Conservation (phyloP, 35 echinoderm and acorn worm genomes). For the Anneissia japonica region DNA sequence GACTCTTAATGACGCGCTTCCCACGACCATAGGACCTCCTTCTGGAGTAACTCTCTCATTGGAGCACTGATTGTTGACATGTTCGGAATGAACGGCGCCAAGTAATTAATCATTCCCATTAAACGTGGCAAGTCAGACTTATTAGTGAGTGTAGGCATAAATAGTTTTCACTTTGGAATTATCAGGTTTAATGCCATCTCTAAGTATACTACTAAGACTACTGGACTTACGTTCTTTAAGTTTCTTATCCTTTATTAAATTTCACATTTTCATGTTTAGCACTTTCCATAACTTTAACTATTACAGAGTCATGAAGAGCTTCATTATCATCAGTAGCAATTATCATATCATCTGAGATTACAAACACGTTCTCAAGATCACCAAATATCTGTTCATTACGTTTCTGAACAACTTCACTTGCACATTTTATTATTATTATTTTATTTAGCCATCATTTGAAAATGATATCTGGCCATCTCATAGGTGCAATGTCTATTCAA, state of each 20-base stretch:
- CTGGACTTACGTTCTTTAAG: too few relatives aligned
- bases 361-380: background rate
- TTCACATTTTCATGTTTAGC: background rate
- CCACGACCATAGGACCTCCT: slow-evolving; percentile 19
- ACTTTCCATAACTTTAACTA: background rate
- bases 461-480: too few relatives aligned
- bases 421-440: too few relatives aligned
- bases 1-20: slow-evolving; percentile 5
- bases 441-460: too few relatives aligned
- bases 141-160: slow-evolving; percentile 5
- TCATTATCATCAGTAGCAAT: background rate
- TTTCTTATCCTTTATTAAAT: too few relatives aligned
- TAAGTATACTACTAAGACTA: too few relatives aligned
- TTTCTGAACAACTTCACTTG: background rate
- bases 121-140: slow-evolving; percentile 14
- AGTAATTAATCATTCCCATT: slow-evolving; percentile 27
- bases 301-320: background rate
- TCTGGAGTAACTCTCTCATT: slow-evolving; percentile 23
- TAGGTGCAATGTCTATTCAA: too few relatives aligned
- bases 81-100: slow-evolving; percentile 42
- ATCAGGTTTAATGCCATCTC: background rate
- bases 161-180: slow-evolving; percentile 20
- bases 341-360: background rate
- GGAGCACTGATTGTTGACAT: slow-evolving; percentile 34
- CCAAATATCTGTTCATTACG: background rate